Evolutionary conservation across 2,113 vertebrate genomes (phyloP).

Genomic region (Globicephala melas): DNA sequence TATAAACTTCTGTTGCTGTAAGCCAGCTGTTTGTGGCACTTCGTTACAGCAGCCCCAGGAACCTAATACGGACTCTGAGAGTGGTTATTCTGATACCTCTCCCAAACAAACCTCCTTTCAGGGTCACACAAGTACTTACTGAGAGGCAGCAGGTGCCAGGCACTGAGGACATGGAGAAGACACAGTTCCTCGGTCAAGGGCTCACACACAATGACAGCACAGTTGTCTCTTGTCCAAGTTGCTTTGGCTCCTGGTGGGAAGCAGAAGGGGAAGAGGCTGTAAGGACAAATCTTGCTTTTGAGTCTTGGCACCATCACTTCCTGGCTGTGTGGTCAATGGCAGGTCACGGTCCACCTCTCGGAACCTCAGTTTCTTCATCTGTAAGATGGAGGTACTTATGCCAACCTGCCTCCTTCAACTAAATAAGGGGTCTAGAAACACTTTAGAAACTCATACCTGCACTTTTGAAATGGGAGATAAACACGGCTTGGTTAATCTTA

Average conservation of each 20-base stretch:
- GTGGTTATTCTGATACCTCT: fast-evolving
- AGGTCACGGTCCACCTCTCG: neutral
- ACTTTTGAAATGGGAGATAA: neutral
- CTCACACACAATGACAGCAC: fast-evolving
- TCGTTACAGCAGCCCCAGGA: neutral
- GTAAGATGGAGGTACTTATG: neutral
- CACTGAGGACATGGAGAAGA: neutral
- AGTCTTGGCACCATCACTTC: too few relatives aligned
- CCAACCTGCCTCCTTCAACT: neutral
- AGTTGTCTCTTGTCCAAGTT: neutral
- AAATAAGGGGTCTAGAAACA: neutral
- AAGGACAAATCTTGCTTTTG: neutral
- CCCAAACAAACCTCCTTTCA: neutral
- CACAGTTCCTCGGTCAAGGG: neutral
- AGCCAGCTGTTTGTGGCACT: neutral
- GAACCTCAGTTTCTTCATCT: neutral
- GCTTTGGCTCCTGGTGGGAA: neutral
- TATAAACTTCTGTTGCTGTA: neutral
- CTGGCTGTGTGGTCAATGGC: neutral
- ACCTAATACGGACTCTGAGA: neutral
- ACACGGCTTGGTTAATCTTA: neutral
- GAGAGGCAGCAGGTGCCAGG: fast-evolving
- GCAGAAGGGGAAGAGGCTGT: neutral
- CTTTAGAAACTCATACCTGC: fast-evolving
- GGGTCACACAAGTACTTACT: neutral